These are phyloP conservation scores for Heliconius ethilla DNA, from an alignment of 2,888 invertebrate genomes.

Conservation along the genomic window DNA sequence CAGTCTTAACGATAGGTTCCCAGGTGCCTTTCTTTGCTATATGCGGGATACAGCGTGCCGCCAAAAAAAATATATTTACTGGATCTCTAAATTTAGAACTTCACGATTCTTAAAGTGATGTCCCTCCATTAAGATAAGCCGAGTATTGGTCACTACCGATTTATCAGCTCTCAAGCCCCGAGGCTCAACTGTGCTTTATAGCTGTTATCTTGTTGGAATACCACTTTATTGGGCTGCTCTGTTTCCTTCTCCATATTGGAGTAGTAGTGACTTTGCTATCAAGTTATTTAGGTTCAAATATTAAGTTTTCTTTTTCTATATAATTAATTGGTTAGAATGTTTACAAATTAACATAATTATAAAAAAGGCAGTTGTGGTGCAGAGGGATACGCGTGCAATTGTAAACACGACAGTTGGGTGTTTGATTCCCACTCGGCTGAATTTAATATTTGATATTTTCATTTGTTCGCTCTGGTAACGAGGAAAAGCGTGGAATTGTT, in stretches of 20 bases:
- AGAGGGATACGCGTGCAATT: too few relatives aligned
- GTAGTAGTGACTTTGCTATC: neutral
- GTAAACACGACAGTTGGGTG: too few relatives aligned
- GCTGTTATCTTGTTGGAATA: slow-evolving; percentile 2
- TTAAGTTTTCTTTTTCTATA: neutral
- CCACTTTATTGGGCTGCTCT: slow-evolving; percentile 1
- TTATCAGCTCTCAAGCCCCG: slow-evolving; percentile 6
- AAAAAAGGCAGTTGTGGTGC: neutral
- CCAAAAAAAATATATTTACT: neutral
- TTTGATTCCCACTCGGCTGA: too few relatives aligned
- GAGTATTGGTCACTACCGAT: slow-evolving; percentile 6
- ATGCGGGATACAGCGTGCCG: neutral
- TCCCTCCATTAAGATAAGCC: slow-evolving; percentile 16
- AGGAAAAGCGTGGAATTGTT: too few relatives aligned
- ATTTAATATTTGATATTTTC: too few relatives aligned
- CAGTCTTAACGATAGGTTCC: too few relatives aligned
- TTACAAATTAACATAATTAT: neutral
- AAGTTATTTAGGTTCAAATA: neutral
- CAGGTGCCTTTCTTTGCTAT: neutral
- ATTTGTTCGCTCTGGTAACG: too few relatives aligned
- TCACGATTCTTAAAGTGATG: neutral
- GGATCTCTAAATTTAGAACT: neutral
- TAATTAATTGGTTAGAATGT: neutral
- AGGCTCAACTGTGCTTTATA: slow-evolving; percentile 1
- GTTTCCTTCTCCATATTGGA: neutral